A percentile compares a stretch with the other conserved stretches of the same genome.
Conservation (phyloP, 1,140 invertebrate species). For the Teleogryllus occipitalis region DNA sequence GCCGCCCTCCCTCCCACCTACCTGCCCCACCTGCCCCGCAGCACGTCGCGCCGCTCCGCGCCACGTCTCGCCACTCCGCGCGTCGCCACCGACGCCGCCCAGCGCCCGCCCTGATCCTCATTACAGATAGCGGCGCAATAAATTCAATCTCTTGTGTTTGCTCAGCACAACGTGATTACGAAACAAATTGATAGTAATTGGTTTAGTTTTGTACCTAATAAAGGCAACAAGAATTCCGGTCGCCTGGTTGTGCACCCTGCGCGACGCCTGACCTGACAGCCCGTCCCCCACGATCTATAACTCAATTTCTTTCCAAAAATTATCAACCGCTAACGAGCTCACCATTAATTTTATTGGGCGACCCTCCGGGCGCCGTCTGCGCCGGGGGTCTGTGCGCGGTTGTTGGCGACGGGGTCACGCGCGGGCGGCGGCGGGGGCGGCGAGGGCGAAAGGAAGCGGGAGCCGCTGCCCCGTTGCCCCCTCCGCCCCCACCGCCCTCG, state of each 20-base stretch:
- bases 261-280: neutral
- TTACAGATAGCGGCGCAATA: slow-evolving; percentile 1
- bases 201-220: slow-evolving; percentile 1
- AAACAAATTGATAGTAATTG: slow-evolving; percentile 6
- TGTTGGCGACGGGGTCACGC: too few species aligned
- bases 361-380: neutral
- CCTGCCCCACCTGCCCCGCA: too few species aligned
- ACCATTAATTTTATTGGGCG: neutral
- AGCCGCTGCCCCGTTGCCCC: too few species aligned
- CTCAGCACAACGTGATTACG: neutral
- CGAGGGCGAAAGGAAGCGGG: too few species aligned
- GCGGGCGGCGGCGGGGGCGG: too few species aligned
- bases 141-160: slow-evolving; percentile 5
- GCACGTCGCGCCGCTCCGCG: too few species aligned
- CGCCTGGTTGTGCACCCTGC: neutral
- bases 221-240: neutral
- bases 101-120: neutral
- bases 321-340: neutral
- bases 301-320: neutral
- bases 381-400: too few species aligned
- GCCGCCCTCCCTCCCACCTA: too few species aligned
- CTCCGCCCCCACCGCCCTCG: too few species aligned
- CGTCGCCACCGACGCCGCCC: too few species aligned
- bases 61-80: too few species aligned
- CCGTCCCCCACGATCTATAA: neutral